Conservation (phyloP, 2,797 vertebrate genomes). For the Aplochiton taeniatus region DNA sequence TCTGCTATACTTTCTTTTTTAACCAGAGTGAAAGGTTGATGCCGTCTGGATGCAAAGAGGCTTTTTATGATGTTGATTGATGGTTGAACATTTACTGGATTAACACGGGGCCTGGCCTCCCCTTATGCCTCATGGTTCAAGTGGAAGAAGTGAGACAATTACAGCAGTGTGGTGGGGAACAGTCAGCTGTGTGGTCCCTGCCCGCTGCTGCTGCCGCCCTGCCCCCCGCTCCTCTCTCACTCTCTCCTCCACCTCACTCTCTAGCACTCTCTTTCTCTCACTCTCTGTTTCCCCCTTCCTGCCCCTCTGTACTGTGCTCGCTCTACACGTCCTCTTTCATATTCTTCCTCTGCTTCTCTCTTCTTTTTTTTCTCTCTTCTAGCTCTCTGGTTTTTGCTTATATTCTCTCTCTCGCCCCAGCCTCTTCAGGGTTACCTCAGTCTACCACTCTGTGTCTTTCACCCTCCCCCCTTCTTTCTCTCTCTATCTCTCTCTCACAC, state of each 20-base stretch:
- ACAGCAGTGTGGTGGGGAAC: slow-evolving; percentile 22
- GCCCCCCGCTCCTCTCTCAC: not conserved
- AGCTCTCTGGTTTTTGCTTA: not conserved
- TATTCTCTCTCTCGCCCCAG: not conserved
- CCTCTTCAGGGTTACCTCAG: not conserved
- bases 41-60: slow-evolving; percentile 50
- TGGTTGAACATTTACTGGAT: slow-evolving; percentile 77
- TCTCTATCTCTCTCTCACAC: not conserved
- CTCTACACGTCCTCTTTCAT: not conserved
- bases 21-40: slow-evolving; percentile 25
- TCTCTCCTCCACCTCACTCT: not conserved
- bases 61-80: slow-evolving; percentile 75
- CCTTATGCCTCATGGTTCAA: slow-evolving; percentile 49
- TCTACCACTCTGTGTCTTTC: slow-evolving; percentile 32
- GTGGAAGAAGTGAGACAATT: slow-evolving; percentile 61
- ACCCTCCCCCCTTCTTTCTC: not conserved
- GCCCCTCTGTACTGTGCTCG: not conserved
- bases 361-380: not conserved
- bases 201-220: not conserved
- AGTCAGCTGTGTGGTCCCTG: slow-evolving; percentile 54
- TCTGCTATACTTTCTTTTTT: too few relatives aligned
- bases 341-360: not conserved
- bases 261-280: not conserved
- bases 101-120: slow-evolving; percentile 60
- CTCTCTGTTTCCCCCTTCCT: not conserved